phyloP scores from a whole-genome alignment of 1,140 invertebrate genomes.

The Ooceraea biroi region DNA sequence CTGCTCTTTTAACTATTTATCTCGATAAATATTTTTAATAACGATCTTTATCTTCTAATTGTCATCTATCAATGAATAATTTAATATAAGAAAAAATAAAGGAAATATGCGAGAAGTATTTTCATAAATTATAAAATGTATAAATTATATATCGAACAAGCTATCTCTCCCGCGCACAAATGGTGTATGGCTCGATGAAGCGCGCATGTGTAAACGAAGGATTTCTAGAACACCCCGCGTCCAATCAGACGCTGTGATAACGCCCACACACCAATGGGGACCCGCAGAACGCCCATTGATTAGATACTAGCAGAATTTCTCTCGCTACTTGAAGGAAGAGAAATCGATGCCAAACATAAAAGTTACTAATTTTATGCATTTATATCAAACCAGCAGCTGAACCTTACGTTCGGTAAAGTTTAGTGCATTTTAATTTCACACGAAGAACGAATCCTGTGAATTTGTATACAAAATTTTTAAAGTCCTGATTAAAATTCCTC shows the following conservation, averaged over 20 bases:
- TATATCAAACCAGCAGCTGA: not conserved
- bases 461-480: not conserved
- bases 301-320: constrained; percentile 79
- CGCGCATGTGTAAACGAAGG: constrained; percentile 66
- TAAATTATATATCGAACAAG: not conserved
- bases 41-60: not conserved
- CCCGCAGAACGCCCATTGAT: constrained; percentile 83
- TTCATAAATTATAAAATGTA: not conserved
- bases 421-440: not conserved
- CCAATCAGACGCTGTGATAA: constrained; percentile 80
- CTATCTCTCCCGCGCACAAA: constrained; percentile 32
- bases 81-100: not conserved
- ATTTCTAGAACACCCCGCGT: constrained; percentile 68
- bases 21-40: not conserved
- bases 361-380: constrained; percentile 17
- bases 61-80: not conserved
- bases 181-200: constrained; percentile 11
- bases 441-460: not conserved
- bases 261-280: constrained; percentile 84
- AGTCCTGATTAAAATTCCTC: not conserved
- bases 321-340: constrained; percentile 66
- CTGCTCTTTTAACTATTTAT: not conserved
- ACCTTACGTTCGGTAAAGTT: not conserved
- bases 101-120: not conserved
- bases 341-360: constrained; percentile 74